A percentile compares a stretch with the other conserved stretches of the same genome.
phyloP scores from a whole-genome alignment of 2,113 vertebrate genomes.

The Aphyosemion australe region DNA sequence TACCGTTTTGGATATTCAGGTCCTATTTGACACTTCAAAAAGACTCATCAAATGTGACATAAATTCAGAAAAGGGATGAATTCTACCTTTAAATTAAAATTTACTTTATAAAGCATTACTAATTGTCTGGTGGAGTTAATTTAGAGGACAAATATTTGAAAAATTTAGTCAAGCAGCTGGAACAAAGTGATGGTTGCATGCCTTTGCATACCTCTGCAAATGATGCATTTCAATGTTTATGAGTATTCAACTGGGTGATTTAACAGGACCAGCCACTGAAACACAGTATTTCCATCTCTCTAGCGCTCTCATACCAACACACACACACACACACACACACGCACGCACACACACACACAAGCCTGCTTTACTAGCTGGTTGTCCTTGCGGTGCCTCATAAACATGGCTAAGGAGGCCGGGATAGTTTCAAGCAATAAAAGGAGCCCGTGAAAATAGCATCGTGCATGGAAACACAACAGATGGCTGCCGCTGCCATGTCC shows the following conservation, averaged over 20 bases:
- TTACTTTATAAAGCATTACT: constrained; percentile 17
- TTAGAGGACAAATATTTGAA: constrained; percentile 51
- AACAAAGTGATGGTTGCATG: constrained; percentile 41
- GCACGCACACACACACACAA: constrained; percentile 41
- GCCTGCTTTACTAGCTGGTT: constrained; percentile 61
- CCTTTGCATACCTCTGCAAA: constrained; percentile 49
- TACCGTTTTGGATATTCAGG: not conserved
- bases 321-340: constrained; percentile 11
- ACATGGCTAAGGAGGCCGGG: constrained; percentile 55
- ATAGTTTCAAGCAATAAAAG: constrained; percentile 70
- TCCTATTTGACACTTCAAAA: not conserved
- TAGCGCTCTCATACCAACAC: constrained; percentile 12
- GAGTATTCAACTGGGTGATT: constrained; percentile 61
- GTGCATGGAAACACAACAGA: constrained; percentile 66
- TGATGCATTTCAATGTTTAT: constrained; percentile 65
- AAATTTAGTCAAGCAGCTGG: constrained; percentile 40
- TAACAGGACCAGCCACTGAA: constrained; percentile 59
- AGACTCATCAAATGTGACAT: not conserved
- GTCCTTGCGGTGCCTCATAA: constrained; percentile 73
- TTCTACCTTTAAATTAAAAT: not conserved
- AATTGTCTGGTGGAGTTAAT: constrained; percentile 28
- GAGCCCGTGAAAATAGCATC: constrained; percentile 54
- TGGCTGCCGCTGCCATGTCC: constrained; percentile 56
- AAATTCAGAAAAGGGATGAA: too few relatives aligned
- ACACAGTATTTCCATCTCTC: constrained; percentile 23